Evolutionary conservation across 2,113 vertebrate species (phyloP), one percentile per base, ranked within the genome.

Genomic region (Sciurus niger): DNA sequence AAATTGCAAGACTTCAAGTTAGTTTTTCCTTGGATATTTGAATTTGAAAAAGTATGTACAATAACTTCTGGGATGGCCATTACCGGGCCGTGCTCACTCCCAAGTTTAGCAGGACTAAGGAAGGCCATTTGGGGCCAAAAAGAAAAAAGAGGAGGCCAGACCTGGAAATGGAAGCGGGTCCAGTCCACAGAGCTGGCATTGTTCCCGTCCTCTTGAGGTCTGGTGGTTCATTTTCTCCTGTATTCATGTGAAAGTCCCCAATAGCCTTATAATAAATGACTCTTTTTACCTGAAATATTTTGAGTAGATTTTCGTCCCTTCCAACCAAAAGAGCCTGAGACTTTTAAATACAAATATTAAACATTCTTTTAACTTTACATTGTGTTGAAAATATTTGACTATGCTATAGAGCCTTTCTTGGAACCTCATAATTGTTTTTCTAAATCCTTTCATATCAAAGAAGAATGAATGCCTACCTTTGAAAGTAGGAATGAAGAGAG

Each of bases 251-350:
- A 53, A 92, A 32, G 48, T 74, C 95, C 68, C 65, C 82, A 55
- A 7, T 74, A 84, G 72, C n/a, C 58, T 90, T 96, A 60, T 4
- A 84, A 43, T 74, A 93, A 93, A 91, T 77, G 68, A 13, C 22
- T 74, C 74, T 92, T 87, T 95, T 90, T 93, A 43, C 73, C 95
- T 95, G 72, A 76, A 90, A 87, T 90, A 90, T 76, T 78, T 76
- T 85, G 12, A 93, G 10, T 88, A 46, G 78, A 73, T 95, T 94
- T 96, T 46, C 89, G 46, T 63, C 63, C 32, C 43, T 87, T 88
- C 63, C 37, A 87, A 74, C 25, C 55, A 73, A 79, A 74, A 78
- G 55, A 94, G 32, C 20, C 63, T 78, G 32, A 63, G 72, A 90
- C 72, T 68, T 90, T 77, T 70, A 70, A 94, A 80, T 90, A 46